Evolutionary conservation across 1,140 invertebrate genomes (phyloP).

Genomic region (Globodera rostochiensis): DNA sequence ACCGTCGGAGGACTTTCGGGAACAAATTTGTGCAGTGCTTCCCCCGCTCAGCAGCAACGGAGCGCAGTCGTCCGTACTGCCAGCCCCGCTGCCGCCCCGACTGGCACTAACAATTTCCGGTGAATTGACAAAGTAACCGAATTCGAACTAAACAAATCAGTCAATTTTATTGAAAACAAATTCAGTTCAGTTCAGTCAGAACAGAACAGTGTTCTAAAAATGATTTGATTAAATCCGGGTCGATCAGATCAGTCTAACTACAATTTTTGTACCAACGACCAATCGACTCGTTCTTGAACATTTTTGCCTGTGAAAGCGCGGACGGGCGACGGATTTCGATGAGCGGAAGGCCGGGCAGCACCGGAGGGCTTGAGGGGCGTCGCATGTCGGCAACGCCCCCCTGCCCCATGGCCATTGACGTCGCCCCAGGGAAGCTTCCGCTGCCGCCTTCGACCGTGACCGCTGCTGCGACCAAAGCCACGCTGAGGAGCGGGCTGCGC

Average conservation of each 20-base stretch:
- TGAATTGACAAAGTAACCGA: constrained; percentile 65
- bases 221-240: no score
- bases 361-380: constrained; percentile 61
- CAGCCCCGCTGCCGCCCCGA: constrained; percentile 47
- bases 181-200: no score
- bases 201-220: no score
- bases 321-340: constrained; percentile 64
- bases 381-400: constrained; percentile 13
- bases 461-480: constrained; percentile 4
- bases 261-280: constrained; percentile 22
- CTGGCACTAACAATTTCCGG: constrained; percentile 51
- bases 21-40: constrained; percentile 45
- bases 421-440: neutral
- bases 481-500: constrained; percentile 42
- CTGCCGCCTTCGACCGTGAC: constrained; percentile 9
- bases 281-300: neutral
- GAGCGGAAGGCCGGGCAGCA: constrained; percentile 62
- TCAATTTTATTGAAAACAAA: no score
- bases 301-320: constrained; percentile 57
- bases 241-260: no score
- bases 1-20: constrained; percentile 64
- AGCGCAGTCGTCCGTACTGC: constrained; percentile 59
- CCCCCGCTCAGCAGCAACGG: constrained; percentile 53
- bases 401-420: constrained; percentile 1
- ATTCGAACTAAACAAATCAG: constrained; percentile 50